These are phyloP conservation scores for Drosophila jambulina DNA, from an alignment of 1,140 invertebrate genomes.

Conservation along the genomic window DNA sequence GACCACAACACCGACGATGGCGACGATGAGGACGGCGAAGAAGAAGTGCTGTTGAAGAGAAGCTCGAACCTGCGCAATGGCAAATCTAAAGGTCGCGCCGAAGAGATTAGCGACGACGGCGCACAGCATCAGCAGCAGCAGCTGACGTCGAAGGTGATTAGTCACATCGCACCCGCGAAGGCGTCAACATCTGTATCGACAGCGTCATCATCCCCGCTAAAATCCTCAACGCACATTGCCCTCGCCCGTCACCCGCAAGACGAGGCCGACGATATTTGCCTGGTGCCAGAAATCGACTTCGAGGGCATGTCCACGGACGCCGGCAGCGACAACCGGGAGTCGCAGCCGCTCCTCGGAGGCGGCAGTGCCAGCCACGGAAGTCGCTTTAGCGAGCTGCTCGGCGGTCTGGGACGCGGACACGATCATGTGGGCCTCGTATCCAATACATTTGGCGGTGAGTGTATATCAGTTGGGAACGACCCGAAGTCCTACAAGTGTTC, in stretches of 20 bases:
- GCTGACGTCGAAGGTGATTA: conserved; percentile 49
- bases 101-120: conserved; percentile 54
- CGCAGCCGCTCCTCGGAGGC: conserved; percentile 94
- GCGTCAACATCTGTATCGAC: conserved; percentile 34
- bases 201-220: conserved; percentile 58
- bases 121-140: conserved; percentile 21
- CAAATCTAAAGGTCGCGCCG: conserved; percentile 42
- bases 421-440: conserved; percentile 91
- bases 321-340: conserved; percentile 92
- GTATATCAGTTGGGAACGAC: neutral
- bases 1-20: conserved; percentile 41
- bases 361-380: conserved; percentile 85
- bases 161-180: conserved; percentile 60
- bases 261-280: conserved; percentile 78
- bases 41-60: conserved; percentile 57
- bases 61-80: conserved; percentile 48
- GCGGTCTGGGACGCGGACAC: conserved; percentile 66
- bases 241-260: conserved; percentile 62
- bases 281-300: conserved; percentile 85
- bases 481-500: conserved; percentile 63
- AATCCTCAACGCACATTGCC: conserved; percentile 51
- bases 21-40: conserved; percentile 64
- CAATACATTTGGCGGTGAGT: conserved; percentile 93
- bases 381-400: conserved; percentile 68
- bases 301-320: conserved; percentile 88